Evolutionary conservation across 2,113 vertebrate species (phyloP), one percentile per base, ranked within the genome.

Genomic region (Siniperca chuatsi): DNA sequence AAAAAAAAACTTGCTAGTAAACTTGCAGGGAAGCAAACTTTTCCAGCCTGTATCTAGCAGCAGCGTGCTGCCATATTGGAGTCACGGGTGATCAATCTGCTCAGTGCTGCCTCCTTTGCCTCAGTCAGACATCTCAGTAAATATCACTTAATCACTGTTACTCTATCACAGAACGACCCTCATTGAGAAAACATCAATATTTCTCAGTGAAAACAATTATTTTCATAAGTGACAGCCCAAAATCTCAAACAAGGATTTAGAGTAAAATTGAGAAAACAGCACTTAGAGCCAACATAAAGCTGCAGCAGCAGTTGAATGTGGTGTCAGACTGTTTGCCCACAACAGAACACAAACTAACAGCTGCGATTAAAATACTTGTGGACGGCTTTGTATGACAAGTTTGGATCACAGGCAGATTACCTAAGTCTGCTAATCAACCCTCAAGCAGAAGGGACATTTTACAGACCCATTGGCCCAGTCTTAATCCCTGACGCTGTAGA

Each of bases 341-440:
- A 81, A 57, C 46, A 71, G 6, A 80, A 67, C 73, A 78, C 69
- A 66, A 79, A 69, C 46, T 25, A n/a, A 78, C 33, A 12, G 21
- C 66, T 74, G n/a, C 50, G 79, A 67, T 83, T 68, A 86, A 80
- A 87, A 69, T 58, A 25, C 40, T 84, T 85, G 74, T 60, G 75
- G 15, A 61, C 2, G 7, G 35, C 46, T 75, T 85, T 65, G 54
- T 80, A 40, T 68, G 52, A 77, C 13, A 75, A 23, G 40, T 78
- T 69, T 73, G n/a, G 54, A 81, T 72, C 55, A 52, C 8, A 6
- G 64, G 75, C 61, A 20, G 44, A 79, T 90, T 87, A 85, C 62
- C 70, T 87, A 87, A 91, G 21, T 80, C 72, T 77, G 33, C 75
- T 83, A 75, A 91, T 83, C 66, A 82, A 46, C 64, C 9, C 64